Evolutionary conservation across 2,797 vertebrate genomes (phyloP).

Genomic region (Ctenopoma multispine): DNA sequence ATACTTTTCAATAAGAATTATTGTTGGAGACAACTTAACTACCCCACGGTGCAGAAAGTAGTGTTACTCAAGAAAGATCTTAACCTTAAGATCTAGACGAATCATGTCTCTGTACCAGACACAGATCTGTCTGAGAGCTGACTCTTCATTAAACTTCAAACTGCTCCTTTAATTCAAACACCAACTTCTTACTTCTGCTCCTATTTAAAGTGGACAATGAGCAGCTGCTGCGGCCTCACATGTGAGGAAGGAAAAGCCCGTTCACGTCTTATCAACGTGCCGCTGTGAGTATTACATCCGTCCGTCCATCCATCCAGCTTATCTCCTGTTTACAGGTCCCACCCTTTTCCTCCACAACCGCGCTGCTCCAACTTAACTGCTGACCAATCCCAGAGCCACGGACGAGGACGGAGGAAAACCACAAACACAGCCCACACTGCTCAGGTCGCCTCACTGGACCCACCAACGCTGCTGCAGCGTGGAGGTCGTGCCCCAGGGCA

Average conservation of each 20-base stretch:
- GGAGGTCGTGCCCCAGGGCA: conserved; percentile 18
- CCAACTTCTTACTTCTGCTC: background rate
- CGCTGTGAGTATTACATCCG: conserved; percentile 34
- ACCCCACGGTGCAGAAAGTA: too few relatives aligned
- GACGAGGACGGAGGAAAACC: background rate
- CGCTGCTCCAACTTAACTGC: background rate
- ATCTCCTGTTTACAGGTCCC: conserved; percentile 81
- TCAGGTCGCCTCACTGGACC: background rate
- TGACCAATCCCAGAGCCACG: background rate
- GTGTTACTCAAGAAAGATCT: too few relatives aligned
- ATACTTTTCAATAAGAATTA: too few relatives aligned
- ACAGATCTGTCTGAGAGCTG: too few relatives aligned
- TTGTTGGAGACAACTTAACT: too few relatives aligned
- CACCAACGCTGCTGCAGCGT: background rate
- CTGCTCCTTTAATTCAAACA: too few relatives aligned
- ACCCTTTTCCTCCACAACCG: conserved; percentile 75
- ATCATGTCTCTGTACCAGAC: background rate
- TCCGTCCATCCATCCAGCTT: conserved; percentile 58
- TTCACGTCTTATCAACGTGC: conserved; percentile 24
- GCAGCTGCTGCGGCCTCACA: conserved; percentile 14
- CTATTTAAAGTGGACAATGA: background rate
- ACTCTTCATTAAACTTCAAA: too few relatives aligned
- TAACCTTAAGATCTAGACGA: background rate
- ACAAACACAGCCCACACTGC: background rate
- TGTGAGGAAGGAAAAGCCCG: conserved; percentile 17